Evolutionary conservation across 2,113 vertebrate genomes (phyloP), one percentile per base, ranked within the genome.

Genomic region (Micronisus gabar): DNA sequence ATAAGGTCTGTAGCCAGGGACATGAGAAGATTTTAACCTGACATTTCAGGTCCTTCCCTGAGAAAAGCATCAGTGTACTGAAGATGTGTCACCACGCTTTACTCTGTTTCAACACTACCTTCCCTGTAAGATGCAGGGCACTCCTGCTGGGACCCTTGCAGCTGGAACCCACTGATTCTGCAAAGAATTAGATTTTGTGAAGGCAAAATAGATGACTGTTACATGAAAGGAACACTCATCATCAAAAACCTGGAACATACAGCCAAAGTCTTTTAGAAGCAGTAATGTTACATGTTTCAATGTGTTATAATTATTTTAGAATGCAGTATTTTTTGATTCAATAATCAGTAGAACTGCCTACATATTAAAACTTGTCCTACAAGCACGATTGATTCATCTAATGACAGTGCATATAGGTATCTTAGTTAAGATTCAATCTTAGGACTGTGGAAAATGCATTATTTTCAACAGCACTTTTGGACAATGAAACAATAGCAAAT

Each of bases 221-320:
- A 85, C 5, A 47, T 7, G 8, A 94, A 82, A 71, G 43, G 11
- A 88, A 53, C 21, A 53, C 40, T 41, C 34, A 70, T 15, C 14
- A 61, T 58, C 3, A 72, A 85, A 76, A 85, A 41, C 76, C 3
- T 19, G 25, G 19, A 80, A 75, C 20, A 62, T 38, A 34, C 1
- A 38, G 45, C 15, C 78, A 13, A 81, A 79, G 23, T n/a, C 13
- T 53, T 87, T 79, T 5, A 83, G n/a, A 88, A 88, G 38, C 32
- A 81, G 30, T 18, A 30, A n/a, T 1, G 1, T 47, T 29, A 76
- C 10, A 48, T 0, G 0, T 66, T 73, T 65, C 58, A 47, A 29
- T 23, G 11, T 40, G 34, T 43, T 79, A 27, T 0, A 90, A 41
- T 53, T 81, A 86, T 72, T 91, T 70, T 10, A 82, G 50, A 90